A percentile compares a stretch with the other conserved stretches of the same genome.
Conservation (phyloP, 1,140 invertebrate species). For the Apis cerana region DNA sequence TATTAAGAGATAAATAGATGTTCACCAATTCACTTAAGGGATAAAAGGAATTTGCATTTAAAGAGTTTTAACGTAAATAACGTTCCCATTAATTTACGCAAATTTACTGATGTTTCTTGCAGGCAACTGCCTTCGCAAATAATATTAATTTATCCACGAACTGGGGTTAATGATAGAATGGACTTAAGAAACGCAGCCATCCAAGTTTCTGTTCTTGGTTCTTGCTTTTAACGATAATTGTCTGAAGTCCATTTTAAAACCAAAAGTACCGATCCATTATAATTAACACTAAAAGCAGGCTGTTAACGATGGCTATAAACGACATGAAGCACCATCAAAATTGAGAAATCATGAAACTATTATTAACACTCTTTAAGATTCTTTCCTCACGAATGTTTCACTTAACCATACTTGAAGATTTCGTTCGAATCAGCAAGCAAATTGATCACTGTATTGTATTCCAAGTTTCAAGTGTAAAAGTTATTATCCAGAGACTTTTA, state of each 20-base stretch:
- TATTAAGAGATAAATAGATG: neutral
- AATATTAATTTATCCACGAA: neutral
- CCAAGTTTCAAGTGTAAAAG: neutral
- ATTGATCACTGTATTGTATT: neutral
- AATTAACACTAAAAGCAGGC: slow-evolving; percentile 29
- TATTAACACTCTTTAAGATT: neutral
- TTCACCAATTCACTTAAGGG: no score
- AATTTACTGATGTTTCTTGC: neutral
- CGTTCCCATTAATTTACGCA: neutral
- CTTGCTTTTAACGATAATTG: slow-evolving; percentile 26
- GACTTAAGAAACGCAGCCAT: neutral
- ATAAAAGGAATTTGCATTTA: neutral
- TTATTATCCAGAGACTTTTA: neutral
- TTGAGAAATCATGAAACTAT: slow-evolving; percentile 5
- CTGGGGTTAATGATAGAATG: neutral
- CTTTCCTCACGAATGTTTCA: neutral
- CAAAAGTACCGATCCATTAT: slow-evolving; percentile 29
- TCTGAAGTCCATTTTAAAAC: slow-evolving; percentile 20
- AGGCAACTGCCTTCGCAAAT: no score
- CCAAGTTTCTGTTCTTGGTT: slow-evolving; percentile 12
- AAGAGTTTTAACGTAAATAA: neutral
- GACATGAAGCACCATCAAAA: neutral
- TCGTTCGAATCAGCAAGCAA: neutral
- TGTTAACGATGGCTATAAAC: slow-evolving; percentile 11
- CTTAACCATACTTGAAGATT: neutral